phyloP scores from a whole-genome alignment of 2,113 vertebrate genomes.

The Oryctolagus cuniculus region mOryCun1.1 NC_091433.1:159784001-159784500 shows the following conservation, averaged over 20 bases:
- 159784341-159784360: too few relatives aligned
- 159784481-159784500: too few relatives aligned
- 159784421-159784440: background rate
- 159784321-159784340: background rate
- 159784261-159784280: background rate
- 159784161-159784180: background rate
- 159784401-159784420: background rate
- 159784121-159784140: background rate
- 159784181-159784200: background rate
- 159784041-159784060: conserved; percentile 64
- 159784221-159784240: too few relatives aligned
- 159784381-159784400: background rate
- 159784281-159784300: background rate
- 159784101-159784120: conserved; percentile 7
- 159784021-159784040: conserved; percentile 72
- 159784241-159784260: background rate
- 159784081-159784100: conserved; percentile 71
- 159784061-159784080: conserved; percentile 55
- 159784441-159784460: background rate
- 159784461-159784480: background rate
- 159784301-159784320: background rate
- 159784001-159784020: conserved; percentile 68
- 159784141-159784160: background rate
- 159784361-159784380: background rate
- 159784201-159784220: too few relatives aligned